phyloP scores from a whole-genome alignment of 2,888 invertebrate genomes.

The Cryptocephalus primarius region DNA sequence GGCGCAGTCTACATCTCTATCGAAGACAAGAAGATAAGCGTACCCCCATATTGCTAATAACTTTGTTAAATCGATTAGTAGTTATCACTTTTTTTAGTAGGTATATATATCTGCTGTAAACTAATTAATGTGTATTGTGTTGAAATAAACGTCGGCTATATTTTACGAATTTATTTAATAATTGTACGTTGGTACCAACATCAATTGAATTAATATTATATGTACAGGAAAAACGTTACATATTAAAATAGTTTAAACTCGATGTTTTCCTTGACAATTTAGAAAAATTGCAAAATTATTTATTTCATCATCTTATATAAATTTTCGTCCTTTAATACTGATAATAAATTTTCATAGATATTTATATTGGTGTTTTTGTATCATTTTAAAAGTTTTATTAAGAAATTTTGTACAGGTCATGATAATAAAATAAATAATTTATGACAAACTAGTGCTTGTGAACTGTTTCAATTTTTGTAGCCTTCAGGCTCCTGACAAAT shows the following conservation, averaged over 20 bases:
- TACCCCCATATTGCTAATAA: background rate
- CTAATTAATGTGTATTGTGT: no score
- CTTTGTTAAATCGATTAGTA: no score
- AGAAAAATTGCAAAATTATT: slow-evolving; percentile 17
- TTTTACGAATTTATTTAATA: slow-evolving; percentile 27
- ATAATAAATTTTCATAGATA: slow-evolving; percentile 18
- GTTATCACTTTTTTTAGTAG: no score
- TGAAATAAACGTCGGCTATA: no score
- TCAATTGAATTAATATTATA: slow-evolving; percentile 32
- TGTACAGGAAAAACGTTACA: slow-evolving; percentile 35
- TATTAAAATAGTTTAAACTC: slow-evolving; percentile 36
- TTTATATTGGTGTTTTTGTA: slow-evolving; percentile 19
- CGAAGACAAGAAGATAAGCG: slow-evolving; percentile 28
- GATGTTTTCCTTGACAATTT: slow-evolving; percentile 30
- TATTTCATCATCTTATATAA: slow-evolving; percentile 16
- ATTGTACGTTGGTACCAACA: slow-evolving; percentile 38
- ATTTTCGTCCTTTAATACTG: slow-evolving; percentile 28
- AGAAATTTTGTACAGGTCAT: slow-evolving; percentile 30
- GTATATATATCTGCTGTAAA: no score
- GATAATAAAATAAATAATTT: slow-evolving; percentile 23
- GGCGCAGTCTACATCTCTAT: slow-evolving; percentile 37
- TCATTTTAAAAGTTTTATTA: slow-evolving; percentile 16
- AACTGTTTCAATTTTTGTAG: slow-evolving; percentile 14
- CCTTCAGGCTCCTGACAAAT: slow-evolving; percentile 13
- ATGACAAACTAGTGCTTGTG: slow-evolving; percentile 8